Evolutionary conservation across 2,797 vertebrate genomes (phyloP), one percentile per base, ranked within the genome.

Genomic region (Coregonus sp.): DNA sequence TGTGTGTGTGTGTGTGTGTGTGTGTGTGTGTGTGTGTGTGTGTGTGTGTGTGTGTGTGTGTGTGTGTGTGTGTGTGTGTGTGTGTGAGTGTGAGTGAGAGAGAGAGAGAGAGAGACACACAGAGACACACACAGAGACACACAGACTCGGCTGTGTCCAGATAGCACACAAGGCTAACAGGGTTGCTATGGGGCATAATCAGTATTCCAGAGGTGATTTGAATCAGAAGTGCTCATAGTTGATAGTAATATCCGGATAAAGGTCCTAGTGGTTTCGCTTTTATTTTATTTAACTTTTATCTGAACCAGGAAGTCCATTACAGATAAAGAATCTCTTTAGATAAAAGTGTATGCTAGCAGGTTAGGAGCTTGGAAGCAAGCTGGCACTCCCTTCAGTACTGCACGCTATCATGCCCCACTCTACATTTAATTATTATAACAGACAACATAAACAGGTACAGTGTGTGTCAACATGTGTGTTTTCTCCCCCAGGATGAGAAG

Each of bases 401-500:
- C 40, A 47, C 40, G 9, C 9, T 47, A 47, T 47, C 0, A 47
- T 47, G 40, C 40, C 40, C 40, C 40, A 47, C 40, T 47, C 40
- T 9, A 11, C 40, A 47, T 47, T 11, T 12, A 12, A 47, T 47
- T 47, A 47, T 47, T 11, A 47, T 47, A 40, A 47, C 40, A 47
- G 40, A 47, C 40, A 47, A 47, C 40, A 47, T 12, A 47, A 47
- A 47, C 40, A 47, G 40, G 40, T 47, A 47, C 40, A 47, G 40
- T 47, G 40, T 47, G 40, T 79, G 16, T 51, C 78, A 3, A 80
- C 67, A 20, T 5, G 33, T 70, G 14, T 68, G 33, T 33, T 68
- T 37, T 18, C 1, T 75, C 75, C 81, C 12, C 73, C 4, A 29
- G n/a, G 82, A 94, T 90, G 89, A 89, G 75, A 85, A 85, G 54